Evolutionary conservation across 2,888 invertebrate species (phyloP).

Genomic region (Troilus luridus): DNA sequence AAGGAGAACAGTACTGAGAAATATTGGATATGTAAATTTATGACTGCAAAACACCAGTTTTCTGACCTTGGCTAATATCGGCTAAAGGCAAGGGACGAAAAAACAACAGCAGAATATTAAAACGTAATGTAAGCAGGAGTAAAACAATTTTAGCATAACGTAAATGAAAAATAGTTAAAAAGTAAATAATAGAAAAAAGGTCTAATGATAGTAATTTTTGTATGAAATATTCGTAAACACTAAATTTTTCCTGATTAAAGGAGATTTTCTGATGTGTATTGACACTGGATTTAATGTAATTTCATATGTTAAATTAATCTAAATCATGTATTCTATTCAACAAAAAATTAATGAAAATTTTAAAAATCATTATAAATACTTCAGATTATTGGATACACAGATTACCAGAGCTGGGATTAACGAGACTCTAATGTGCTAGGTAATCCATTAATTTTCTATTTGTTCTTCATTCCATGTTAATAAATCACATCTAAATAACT

Average conservation of each 20-base stretch:
- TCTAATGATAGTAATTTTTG: neutral
- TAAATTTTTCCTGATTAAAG: neutral
- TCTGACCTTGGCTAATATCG: neutral
- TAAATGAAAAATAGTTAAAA: neutral
- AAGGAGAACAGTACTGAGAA: neutral
- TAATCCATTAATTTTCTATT: no score
- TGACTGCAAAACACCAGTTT: neutral
- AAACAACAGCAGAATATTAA: neutral
- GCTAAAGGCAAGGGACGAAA: neutral
- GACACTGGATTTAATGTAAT: no score
- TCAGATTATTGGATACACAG: no score
- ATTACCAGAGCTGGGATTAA: no score
- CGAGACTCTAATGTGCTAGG: no score
- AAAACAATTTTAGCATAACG: neutral
- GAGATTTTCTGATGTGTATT: neutral
- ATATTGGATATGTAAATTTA: conserved; percentile 9
- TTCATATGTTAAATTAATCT: no score
- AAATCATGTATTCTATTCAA: no score
- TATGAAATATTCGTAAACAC: neutral
- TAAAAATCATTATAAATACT: no score
- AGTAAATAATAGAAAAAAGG: neutral
- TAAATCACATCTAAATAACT: no score
- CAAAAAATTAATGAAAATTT: no score
- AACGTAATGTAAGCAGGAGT: neutral
- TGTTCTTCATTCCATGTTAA: no score